A percentile compares a stretch with the other conserved stretches of the same genome.
Evolutionary conservation across 1,140 invertebrate genomes (phyloP).

Genomic region (Bactericera cockerelli): DNA sequence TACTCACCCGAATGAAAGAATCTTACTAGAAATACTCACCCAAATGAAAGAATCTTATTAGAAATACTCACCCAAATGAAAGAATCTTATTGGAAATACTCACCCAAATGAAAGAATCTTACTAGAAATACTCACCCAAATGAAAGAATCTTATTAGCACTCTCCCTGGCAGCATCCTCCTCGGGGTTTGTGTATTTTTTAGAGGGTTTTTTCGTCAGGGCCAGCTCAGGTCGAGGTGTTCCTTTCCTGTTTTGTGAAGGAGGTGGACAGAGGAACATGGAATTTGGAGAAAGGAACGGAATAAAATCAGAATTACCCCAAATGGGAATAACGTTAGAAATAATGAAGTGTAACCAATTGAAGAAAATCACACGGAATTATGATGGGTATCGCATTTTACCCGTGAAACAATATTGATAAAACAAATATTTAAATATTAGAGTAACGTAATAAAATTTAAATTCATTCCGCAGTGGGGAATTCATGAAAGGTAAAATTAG

Average conservation of each 20-base stretch:
- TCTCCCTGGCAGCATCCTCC: slow-evolving; percentile 57
- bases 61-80: slow-evolving; percentile 57
- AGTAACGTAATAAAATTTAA: too few relatives aligned
- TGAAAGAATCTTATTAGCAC: slow-evolving; percentile 58
- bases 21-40: too few relatives aligned
- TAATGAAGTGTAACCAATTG: too few relatives aligned
- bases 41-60: slow-evolving; percentile 63
- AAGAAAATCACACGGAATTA: too few relatives aligned
- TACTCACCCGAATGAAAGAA: too few relatives aligned
- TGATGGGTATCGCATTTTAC: too few relatives aligned
- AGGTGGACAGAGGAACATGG: slow-evolving; percentile 15
- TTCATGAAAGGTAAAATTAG: too few relatives aligned
- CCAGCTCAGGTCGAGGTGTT: slow-evolving; percentile 54
- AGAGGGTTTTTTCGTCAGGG: slow-evolving; percentile 64
- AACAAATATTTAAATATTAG: too few relatives aligned
- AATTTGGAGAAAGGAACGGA: slow-evolving; percentile 26
- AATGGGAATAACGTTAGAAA: too few relatives aligned
- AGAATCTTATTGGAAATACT: slow-evolving; percentile 65
- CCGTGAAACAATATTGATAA: too few relatives aligned
- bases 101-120: slow-evolving; percentile 62
- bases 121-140: slow-evolving; percentile 58
- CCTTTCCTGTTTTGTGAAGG: slow-evolving; percentile 54
- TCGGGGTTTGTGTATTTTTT: slow-evolving; percentile 58
- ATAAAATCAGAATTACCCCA: too few relatives aligned
- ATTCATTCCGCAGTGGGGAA: too few relatives aligned